Conservation (phyloP, 2,888 invertebrate species). For the Chesias legatella region DNA sequence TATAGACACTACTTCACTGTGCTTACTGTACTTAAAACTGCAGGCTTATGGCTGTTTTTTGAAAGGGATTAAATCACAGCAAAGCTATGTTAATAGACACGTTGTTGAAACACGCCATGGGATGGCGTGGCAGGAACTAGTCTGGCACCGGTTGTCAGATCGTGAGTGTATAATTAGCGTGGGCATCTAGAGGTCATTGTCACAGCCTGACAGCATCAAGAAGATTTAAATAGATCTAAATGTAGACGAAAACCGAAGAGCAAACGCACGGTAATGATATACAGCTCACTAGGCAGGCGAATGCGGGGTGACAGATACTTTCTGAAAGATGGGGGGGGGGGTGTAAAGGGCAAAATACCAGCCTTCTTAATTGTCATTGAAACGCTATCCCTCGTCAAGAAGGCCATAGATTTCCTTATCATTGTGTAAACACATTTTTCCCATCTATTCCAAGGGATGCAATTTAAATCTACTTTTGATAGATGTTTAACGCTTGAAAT, state of each 20-base stretch:
- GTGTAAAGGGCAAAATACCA: slow-evolving; percentile 3
- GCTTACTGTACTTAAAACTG: background rate
- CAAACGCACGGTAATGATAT: background rate
- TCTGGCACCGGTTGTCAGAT: slow-evolving; percentile 56
- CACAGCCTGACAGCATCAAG: slow-evolving; percentile 59
- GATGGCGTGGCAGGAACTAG: slow-evolving; percentile 57
- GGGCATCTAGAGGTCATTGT: slow-evolving; percentile 77
- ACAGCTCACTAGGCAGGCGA: background rate
- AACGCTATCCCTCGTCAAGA: slow-evolving; percentile 3
- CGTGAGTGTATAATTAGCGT: slow-evolving; percentile 74
- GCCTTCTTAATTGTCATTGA: background rate
- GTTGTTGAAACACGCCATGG: slow-evolving; percentile 48
- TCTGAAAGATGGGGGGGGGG: slow-evolving; percentile 3
- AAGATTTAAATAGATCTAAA: slow-evolving; percentile 57
- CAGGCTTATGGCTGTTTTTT: slow-evolving; percentile 9
- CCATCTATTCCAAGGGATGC: no score
- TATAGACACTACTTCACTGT: slow-evolving; percentile 6
- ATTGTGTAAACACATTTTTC: no score
- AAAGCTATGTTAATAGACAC: slow-evolving; percentile 34
- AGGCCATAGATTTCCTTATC: background rate
- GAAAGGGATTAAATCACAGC: slow-evolving; percentile 30
- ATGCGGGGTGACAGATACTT: background rate
- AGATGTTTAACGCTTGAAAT: no score
- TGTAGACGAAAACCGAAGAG: slow-evolving; percentile 33
- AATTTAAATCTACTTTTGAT: slow-evolving; percentile 10